phyloP scores from a whole-genome alignment of 2,888 invertebrate species.

The Drosophila meridiana region DNA sequence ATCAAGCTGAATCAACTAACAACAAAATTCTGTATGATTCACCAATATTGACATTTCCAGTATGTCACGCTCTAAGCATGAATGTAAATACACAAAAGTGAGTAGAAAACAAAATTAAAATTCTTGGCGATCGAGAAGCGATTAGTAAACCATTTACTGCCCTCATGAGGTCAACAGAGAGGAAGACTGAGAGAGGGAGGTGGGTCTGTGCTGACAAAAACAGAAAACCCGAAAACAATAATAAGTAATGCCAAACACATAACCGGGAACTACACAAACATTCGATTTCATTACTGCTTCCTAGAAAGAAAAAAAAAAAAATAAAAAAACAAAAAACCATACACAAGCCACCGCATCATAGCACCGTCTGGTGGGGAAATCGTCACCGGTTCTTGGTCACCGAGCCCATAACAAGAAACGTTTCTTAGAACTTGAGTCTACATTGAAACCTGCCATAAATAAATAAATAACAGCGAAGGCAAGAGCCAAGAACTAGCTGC shows the following conservation, averaged over 20 bases:
- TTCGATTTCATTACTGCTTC: slow-evolving; percentile 62
- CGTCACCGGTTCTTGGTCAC: slow-evolving; percentile 46
- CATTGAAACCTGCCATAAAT: slow-evolving; percentile 64
- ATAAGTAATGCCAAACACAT: slow-evolving; percentile 64
- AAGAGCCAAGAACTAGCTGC: slow-evolving; percentile 23
- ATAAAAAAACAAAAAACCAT: neutral
- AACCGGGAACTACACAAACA: slow-evolving; percentile 66
- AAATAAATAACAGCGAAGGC: slow-evolving; percentile 58
- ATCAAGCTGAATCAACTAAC: neutral
- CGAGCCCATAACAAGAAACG: slow-evolving; percentile 30
- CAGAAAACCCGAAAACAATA: slow-evolving; percentile 44
- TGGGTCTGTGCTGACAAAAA: neutral
- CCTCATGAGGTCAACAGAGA: slow-evolving; percentile 10
- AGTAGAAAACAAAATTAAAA: slow-evolving; percentile 4
- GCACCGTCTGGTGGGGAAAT: neutral
- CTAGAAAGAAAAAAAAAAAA: slow-evolving; percentile 50
- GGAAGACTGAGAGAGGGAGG: neutral
- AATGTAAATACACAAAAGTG: neutral
- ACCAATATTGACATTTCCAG: slow-evolving; percentile 16
- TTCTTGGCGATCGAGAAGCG: slow-evolving; percentile 2
- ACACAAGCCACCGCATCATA: slow-evolving; percentile 37
- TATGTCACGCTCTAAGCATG: neutral
- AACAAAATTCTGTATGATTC: neutral
- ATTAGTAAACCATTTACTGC: slow-evolving; percentile 18
- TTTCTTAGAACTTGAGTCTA: slow-evolving; percentile 51